Conservation (phyloP, 1,140 invertebrate species). For the Drosophila punjabiensis region DNA sequence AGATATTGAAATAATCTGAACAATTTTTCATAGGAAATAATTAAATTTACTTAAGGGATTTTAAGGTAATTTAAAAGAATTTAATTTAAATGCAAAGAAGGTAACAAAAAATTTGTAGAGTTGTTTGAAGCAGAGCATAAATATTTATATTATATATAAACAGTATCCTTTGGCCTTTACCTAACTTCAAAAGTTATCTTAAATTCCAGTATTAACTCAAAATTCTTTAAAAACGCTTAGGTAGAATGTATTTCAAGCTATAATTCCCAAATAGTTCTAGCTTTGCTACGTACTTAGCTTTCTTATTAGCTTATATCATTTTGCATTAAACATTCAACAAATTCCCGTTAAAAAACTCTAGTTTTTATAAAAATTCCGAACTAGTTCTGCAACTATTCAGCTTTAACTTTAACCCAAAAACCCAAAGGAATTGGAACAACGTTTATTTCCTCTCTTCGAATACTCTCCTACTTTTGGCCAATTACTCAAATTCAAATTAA, state of each 20-base stretch:
- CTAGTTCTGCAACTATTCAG: background rate
- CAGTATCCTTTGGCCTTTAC: too few relatives aligned
- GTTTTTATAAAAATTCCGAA: background rate
- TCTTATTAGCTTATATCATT: background rate
- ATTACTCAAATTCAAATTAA: conserved; percentile 84
- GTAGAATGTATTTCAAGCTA: too few relatives aligned
- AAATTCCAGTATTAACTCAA: too few relatives aligned
- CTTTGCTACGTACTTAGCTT: background rate
- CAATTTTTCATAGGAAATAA: background rate
- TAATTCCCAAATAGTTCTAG: background rate
- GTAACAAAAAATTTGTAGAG: too few relatives aligned
- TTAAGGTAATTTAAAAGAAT: too few relatives aligned
- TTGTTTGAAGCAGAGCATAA: too few relatives aligned
- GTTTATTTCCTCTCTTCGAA: conserved; percentile 11
- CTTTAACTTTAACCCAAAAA: conserved; percentile 3
- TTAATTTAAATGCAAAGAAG: too few relatives aligned
- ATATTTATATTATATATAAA: background rate
- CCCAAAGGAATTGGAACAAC: background rate
- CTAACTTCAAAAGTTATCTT: background rate
- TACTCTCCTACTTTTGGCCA: conserved; percentile 41
- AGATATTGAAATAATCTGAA: conserved; percentile 19
- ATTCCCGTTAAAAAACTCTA: background rate
- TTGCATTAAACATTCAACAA: background rate
- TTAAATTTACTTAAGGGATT: background rate
- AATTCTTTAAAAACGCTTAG: too few relatives aligned